Evolutionary conservation across 1,140 invertebrate species (phyloP).

Genomic region (Musca vetustissima): DNA sequence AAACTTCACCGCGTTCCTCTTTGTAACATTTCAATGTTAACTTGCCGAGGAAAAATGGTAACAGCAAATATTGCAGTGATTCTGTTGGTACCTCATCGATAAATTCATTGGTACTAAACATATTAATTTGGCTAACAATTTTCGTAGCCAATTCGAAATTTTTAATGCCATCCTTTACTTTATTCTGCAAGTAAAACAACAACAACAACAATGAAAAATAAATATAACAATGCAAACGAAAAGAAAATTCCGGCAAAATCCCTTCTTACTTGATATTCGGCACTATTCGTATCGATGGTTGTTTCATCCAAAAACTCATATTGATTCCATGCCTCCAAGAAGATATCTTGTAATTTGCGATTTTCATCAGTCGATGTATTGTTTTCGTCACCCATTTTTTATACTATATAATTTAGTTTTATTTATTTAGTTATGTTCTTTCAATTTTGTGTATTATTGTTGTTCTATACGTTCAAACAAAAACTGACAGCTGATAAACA

Average conservation of each 20-base stretch:
- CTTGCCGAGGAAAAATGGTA: constrained; percentile 81
- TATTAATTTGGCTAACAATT: constrained; percentile 72
- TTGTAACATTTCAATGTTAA: constrained; percentile 64
- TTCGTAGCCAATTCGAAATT: constrained; percentile 77
- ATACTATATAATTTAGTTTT: not conserved
- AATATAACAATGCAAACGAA: not conserved
- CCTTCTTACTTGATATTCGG: constrained; percentile 62
- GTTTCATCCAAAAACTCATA: constrained; percentile 62
- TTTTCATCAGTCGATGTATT: constrained; percentile 24
- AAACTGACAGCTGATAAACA: too few relatives aligned
- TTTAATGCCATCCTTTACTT: constrained; percentile 69
- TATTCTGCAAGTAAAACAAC: constrained; percentile 49
- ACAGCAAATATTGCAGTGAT: constrained; percentile 79
- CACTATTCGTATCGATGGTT: constrained; percentile 63
- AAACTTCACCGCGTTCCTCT: constrained; percentile 66
- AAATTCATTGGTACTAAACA: constrained; percentile 88
- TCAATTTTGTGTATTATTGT: too few relatives aligned
- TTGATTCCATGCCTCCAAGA: constrained; percentile 63
- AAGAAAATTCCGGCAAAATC: not conserved
- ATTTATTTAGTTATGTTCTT: too few relatives aligned
- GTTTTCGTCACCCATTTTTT: constrained; percentile 10
- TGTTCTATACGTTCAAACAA: too few relatives aligned
- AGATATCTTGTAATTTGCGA: constrained; percentile 57
- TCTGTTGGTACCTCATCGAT: constrained; percentile 84
- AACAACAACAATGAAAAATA: not conserved